Conservation (phyloP, 2,888 invertebrate species). For the Drosophila kambysellisi region DNA sequence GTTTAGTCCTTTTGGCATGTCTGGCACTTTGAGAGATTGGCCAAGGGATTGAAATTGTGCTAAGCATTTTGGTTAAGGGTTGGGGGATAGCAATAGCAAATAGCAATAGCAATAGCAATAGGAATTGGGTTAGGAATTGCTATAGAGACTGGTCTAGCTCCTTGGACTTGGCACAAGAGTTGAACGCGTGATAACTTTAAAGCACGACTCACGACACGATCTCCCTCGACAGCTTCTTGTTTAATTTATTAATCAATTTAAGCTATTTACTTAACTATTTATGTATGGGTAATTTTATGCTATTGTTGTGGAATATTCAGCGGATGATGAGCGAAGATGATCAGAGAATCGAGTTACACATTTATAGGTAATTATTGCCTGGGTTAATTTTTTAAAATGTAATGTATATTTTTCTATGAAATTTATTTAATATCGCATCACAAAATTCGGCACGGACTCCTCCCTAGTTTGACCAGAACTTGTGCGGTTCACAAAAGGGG, state of each 20-base stretch:
- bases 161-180: constrained; percentile 1
- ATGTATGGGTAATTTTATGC: not conserved
- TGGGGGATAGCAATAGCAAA: not conserved
- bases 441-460: constrained; percentile 7
- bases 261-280: not conserved
- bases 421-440: not conserved
- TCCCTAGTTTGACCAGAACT: not conserved
- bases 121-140: constrained; percentile 35
- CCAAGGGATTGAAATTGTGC: constrained; percentile 49
- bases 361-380: not conserved
- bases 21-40: constrained; percentile 82
- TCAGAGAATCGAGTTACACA: not conserved
- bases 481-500: not conserved
- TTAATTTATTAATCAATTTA: not conserved
- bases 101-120: constrained; percentile 20
- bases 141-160: constrained; percentile 24
- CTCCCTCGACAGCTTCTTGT: not conserved
- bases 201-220: not conserved
- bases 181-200: constrained; percentile 1
- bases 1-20: constrained; percentile 83
- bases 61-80: constrained; percentile 23
- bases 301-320: not conserved
- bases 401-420: not conserved
- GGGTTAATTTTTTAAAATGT: not conserved
- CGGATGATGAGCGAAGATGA: not conserved